Percentiles rank a stretch among this genome's conserved stretches.
phyloP scores from a whole-genome alignment of 2,113 vertebrate genomes.

The Xiphophorus maculatus region DNA sequence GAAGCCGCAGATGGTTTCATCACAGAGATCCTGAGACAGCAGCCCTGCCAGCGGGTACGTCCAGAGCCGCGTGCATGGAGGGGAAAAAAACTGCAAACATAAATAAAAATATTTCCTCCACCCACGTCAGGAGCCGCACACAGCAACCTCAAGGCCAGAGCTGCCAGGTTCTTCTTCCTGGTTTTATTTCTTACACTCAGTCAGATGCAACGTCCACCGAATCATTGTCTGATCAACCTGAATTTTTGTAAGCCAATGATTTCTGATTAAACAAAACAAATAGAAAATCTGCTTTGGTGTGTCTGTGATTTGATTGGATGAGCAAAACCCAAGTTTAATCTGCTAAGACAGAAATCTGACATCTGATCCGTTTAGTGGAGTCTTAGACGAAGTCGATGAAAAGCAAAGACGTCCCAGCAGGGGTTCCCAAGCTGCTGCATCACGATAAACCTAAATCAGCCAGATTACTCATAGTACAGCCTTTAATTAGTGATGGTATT shows the following conservation, averaged over 20 bases:
- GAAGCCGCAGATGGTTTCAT: constrained; percentile 36
- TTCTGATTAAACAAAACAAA: constrained; percentile 59
- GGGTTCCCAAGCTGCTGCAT: not conserved
- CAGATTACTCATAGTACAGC: not conserved
- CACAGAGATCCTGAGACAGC: constrained; percentile 30
- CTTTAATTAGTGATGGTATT: not conserved
- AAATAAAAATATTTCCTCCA: constrained; percentile 19
- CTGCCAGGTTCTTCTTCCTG: constrained; percentile 24
- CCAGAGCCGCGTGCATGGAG: constrained; percentile 10
- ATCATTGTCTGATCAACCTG: constrained; percentile 43
- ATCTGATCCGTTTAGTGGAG: constrained; percentile 10
- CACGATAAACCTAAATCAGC: not conserved
- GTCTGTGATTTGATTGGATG: not conserved
- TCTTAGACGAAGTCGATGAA: not conserved
- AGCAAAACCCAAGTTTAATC: constrained; percentile 20
- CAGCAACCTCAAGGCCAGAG: not conserved
- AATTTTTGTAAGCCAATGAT: constrained; percentile 59
- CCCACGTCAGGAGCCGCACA: not conserved
- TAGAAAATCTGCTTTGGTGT: constrained; percentile 8
- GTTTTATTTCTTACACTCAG: constrained; percentile 20
- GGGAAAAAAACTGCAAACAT: constrained; percentile 11
- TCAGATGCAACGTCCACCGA: constrained; percentile 7
- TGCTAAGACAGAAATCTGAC: constrained; percentile 31
- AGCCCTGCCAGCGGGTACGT: constrained; percentile 26
- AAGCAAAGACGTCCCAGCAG: not conserved